Evolutionary conservation across 2,113 vertebrate genomes (phyloP), one percentile per base, ranked within the genome.

Genomic region (Thunnus maccoyii): DNA sequence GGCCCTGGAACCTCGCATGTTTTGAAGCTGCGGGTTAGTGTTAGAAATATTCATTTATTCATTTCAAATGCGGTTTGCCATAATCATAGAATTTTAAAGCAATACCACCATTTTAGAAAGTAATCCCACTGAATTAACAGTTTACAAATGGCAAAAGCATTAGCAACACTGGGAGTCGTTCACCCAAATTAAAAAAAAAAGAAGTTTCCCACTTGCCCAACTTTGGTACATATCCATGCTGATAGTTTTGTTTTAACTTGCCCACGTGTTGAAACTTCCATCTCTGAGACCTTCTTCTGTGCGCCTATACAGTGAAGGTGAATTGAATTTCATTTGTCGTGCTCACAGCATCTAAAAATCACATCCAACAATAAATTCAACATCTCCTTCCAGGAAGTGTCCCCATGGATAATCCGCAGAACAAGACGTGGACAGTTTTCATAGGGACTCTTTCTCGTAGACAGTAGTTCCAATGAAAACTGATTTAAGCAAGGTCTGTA

Each of bases 1-100:
- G 86, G 90, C 90, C 90, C 83, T 65, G 84, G 47, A 88, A 91
- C 80, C 83, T 71, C 57, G 57, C 83, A 77, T 81, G 67, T 74
- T 89, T 87, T 81, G 72, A 89, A 89, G 85, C 73, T 73, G 57
- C 18, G 25, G 67, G 62, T 88, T 84, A 76, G 74, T 63, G 72
- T 81, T 85, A 50, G 68, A 89, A 87, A 88, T 90, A 86, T 87
- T 85, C 27, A 80, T 83, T 72, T 74, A 83, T 65, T 65, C 81
- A 71, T 84, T 86, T 84, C 50, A 58, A 81, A 81, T 84, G 84
- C 32, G 20, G 22, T 81, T 86, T 74, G 80, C 63, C 62, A 72
- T 56, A 58, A 85, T 86, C 69, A 69, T 61, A 76, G 22, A 57
- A 47, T 78, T 70, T 58, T 57, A 68, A 77, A 81, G 80, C 55